Evolutionary conservation across 2,888 invertebrate genomes (phyloP), one percentile per base, ranked within the genome.

Genomic region (Augiades crinisus): DNA sequence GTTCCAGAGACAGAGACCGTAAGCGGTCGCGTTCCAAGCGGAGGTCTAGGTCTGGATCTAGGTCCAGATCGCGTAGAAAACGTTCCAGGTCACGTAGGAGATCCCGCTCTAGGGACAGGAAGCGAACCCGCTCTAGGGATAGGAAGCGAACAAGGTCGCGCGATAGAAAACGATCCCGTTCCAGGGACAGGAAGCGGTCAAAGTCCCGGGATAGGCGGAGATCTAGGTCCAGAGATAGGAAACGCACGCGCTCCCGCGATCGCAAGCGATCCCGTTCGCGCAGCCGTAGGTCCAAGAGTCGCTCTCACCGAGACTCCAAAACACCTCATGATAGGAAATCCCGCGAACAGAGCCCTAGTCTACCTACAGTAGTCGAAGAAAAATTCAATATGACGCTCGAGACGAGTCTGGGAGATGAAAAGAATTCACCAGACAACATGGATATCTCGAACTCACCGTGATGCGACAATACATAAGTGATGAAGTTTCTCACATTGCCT

Each of bases 361-460:
- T 83, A 3, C 41, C 75, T 7, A 67, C 79, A 0, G 65, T 78
- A 3, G 66, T 77, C 45, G 78, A 74, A 57, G 79, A 82, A 58
- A 81, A 78, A 53, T 64, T 72, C 13, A 59, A 62, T 52, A 60
- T 75, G 5, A 56, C 66, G 1, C 54, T 73, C 17, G 77, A 74
- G 43, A 16, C 7, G 6, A 50, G 36, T 36, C 21, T 50, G 8
- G 49, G 34, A 5, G 91, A 93, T 54, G 92, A 93, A 62, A 92
- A 92, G 57, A 81, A 88, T 61, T 92, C 92, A 8, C 90, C 92
- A 1, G 94, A 94, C 76, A 94, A 94, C 72, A 94, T 95, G 95
- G 95, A 95, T 75, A 95, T 95, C 78, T 94, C 94, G 10, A 94
- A 94, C 80, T 94, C 94, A 53, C 95, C 95, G 47, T 94, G 90